Evolutionary conservation across 2,113 vertebrate genomes (phyloP), one percentile per base, ranked within the genome.

Genomic region (Cryptomyrus ogoouensis): DNA sequence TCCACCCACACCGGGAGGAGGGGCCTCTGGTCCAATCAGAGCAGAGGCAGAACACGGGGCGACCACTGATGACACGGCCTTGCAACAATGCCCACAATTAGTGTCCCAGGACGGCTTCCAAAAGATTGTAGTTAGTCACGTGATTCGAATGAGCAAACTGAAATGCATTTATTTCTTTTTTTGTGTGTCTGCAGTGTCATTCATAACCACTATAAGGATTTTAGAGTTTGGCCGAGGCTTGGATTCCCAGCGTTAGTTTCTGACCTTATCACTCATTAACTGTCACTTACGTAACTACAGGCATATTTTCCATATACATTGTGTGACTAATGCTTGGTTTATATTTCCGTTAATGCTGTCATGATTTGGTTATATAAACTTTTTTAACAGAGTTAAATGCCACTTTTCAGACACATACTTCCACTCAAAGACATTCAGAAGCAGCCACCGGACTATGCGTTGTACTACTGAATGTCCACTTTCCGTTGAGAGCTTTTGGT

Each of bases 121-220:
- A 84, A 94, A 93, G 95, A 93, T 93, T 94, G 93, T 96, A 97
- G 96, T 96, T 96, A 96, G 95, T 88, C 94, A 94, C 96, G 95
- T 96, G 94, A 95, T 96, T 96, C 93, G 62, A 53, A 87, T 87
- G 85, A 35, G 50, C 17, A 47, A 90, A 83, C 35, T 39, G 35
- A 47, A 66, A 58, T 44, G 50, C 52, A 21, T 74, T 89, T 89
- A 89, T 66, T 90, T 80, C 58, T 87, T 89, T 83, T 90, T 70
- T 80, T 94, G 94, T 44, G 58, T 95, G 94, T 96, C 94, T 94
- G 94, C 94, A 95, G 91, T 95, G 93, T 94, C 93, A 90, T 94
- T 96, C 94, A 95, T 94, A 92, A 92, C 90, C 91, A 92, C 88
- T 84, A 66, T 91, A 94, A 93, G 93, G 92, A 94, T 90, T 62